Evolutionary conservation across 2,888 invertebrate genomes (phyloP), one percentile per base, ranked within the genome.

Genomic region (Papilio protenor): DNA sequence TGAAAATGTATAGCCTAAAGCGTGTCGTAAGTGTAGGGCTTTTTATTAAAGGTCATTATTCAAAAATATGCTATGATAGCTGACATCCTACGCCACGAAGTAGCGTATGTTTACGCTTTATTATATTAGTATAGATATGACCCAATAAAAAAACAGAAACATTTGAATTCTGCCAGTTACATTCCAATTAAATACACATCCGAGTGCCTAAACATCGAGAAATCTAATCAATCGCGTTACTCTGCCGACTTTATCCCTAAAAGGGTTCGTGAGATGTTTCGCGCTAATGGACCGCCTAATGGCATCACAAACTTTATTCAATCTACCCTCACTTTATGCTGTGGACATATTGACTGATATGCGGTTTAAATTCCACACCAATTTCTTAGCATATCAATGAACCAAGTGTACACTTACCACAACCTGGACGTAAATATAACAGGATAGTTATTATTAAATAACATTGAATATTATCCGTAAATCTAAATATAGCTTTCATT

Each of bases 191-290:
- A 33, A 72, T 72, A 72, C 52, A 72, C 72, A 72, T 72, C 33
- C 66, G 45, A 45, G 52, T 11, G 72, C 55, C 55, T 72, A 55
- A 55, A 72, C 72, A 72, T 72, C 55, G 72, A 72, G 72, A 72
- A 72, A 72, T 72, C 33, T 33, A 72, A 72, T 72, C 72, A 72
- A 72, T 72, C 55, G 55, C 33, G 74, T 64, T 33, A 52, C 27
- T 52, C 27, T n/a, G 33, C n/a, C 74, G 47, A 33, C 74, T 49
- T 75, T 66, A 66, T 70, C 70, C 70, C 70, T 76, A 57, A 76
- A 76, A 76, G 76, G 76, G 76, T 76, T 76, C 59, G 70, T 27
- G 76, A 71, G 70, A 70, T 71, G 76, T 59, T 76, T 69, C 76
- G 59, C 45, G 71, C 71, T 76, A 76, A 76, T 76, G 71, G 76